Base-by-base conservation (phyloP, 2,797 vertebrate genomes). In the Hozukius guyotensis region DNA sequence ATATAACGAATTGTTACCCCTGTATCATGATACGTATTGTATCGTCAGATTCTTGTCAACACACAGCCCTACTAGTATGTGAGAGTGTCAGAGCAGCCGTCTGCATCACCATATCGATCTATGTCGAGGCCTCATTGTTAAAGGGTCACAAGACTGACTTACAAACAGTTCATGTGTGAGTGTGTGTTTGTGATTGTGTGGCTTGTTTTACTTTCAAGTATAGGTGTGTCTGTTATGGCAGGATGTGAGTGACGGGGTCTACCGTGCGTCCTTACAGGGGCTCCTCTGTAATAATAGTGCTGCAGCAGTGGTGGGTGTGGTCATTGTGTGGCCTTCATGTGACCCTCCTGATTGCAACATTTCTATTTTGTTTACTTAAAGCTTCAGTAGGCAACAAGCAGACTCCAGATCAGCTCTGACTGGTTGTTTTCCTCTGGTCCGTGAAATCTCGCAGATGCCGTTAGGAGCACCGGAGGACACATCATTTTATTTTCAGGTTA, bases 141-240 rank as follows among this genome's bases (percentile, higher is more conserved):
- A 52, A 61, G 6, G 22, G 8, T 69, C 7, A 49, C 12, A 5
- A 25, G 57, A 42, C 52, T 20, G 12, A 60, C 10, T 55, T 12
- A 24, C n/a, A 22, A 73, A n/a, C 24, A 25, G 4, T 24, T 9
- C 13, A 2, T 42, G 38, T 32, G 4, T 31, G 24, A 22, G 38
- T 52, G 62, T n/a, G n/a, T 25, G 10, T 13, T 24, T 46, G 34
- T n/a, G 59, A 29, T 32, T 34, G 34, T 76, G 68, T 31, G 31
- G 24, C 36, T 22, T 76, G 68, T 83, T 52, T 53, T 53, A 29
- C 59, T 69, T 65, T 56, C 4, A 49, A 64, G 56, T 16, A 16
- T 42, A 22, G 27, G 42, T 65, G 72, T 63, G 67, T 72, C 7
- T 76, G 52, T 64, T 60, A 36, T 42, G 57, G 46, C 77, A 75